Conservation (phyloP, 2,113 vertebrate genomes). For the Eleginops maclovinus region DNA sequence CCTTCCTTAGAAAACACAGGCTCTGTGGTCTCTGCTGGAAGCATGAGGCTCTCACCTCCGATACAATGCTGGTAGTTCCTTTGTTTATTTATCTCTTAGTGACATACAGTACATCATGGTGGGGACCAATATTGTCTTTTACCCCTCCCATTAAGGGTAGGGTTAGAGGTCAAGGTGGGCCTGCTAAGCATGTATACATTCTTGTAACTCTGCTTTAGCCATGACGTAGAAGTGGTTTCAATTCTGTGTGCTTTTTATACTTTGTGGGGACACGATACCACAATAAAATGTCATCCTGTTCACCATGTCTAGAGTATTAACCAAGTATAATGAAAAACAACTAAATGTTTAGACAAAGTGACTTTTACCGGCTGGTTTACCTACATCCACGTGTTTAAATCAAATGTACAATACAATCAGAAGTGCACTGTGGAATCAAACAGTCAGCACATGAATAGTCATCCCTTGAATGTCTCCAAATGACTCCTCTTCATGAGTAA, state of each 20-base stretch:
- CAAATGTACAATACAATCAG: conserved; percentile 21
- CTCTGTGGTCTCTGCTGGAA: conserved; percentile 34
- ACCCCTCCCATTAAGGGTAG: neutral
- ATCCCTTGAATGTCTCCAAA: conserved; percentile 42
- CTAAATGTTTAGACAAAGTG: neutral
- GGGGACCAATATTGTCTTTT: conserved; percentile 6
- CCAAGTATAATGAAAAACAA: conserved; percentile 2
- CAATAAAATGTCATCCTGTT: conserved; percentile 4
- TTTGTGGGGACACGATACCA: neutral
- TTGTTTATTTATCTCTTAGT: conserved; percentile 22
- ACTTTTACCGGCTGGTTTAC: conserved; percentile 15
- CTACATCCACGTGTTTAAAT: conserved; percentile 12
- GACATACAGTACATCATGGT: neutral
- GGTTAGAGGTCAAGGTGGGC: neutral
- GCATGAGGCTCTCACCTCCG: neutral
- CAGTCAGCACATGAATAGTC: conserved; percentile 47
- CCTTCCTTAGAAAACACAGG: conserved; percentile 57
- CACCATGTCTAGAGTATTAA: neutral
- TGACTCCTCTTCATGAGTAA: conserved; percentile 56
- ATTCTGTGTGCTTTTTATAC: neutral
- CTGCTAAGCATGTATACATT: neutral
- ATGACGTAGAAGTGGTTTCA: neutral
- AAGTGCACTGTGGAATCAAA: conserved; percentile 46
- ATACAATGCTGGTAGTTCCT: conserved; percentile 7
- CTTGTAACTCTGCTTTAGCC: neutral